Percentiles rank a stretch among this genome's conserved stretches.
Evolutionary conservation across 2,888 invertebrate species (phyloP).

Genomic region (Pollenia griseotomentosa): DNA sequence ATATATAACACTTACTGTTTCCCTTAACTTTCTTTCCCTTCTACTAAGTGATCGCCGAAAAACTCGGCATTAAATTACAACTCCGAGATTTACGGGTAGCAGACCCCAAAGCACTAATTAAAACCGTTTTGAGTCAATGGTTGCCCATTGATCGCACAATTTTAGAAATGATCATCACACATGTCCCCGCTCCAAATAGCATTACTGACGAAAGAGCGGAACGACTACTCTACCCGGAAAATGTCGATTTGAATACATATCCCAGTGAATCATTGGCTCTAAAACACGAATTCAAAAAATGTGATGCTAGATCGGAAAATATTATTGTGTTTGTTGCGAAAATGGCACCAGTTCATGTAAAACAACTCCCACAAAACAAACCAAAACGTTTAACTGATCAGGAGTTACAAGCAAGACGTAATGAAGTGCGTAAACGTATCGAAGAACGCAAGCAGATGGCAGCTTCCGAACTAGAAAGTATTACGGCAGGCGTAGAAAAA

Average conservation of each 20-base stretch:
- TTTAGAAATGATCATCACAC: conserved; percentile 91
- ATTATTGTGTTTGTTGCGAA: conserved; percentile 85
- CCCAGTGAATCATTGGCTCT: conserved; percentile 89
- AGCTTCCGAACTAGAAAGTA: conserved; percentile 75
- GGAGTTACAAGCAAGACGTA: conserved; percentile 89
- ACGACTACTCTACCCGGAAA: conserved; percentile 91
- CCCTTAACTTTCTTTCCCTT: background rate
- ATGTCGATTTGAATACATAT: conserved; percentile 88
- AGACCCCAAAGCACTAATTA: conserved; percentile 91
- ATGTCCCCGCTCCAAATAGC: conserved; percentile 92
- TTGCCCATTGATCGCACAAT: conserved; percentile 92
- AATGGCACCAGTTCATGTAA: conserved; percentile 94
- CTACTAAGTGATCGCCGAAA: conserved; percentile 86
- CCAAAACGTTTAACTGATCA: conserved; percentile 90
- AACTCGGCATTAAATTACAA: conserved; percentile 90
- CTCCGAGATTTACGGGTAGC: conserved; percentile 91
- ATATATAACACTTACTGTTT: background rate
- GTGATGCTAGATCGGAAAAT: conserved; percentile 89
- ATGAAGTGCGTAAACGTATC: conserved; percentile 88
- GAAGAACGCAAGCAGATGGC: conserved; percentile 85
- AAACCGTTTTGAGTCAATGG: conserved; percentile 95
- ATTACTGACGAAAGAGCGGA: conserved; percentile 91
- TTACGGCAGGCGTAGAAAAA: conserved; percentile 78
- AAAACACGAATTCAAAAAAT: conserved; percentile 89
- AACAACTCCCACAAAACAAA: conserved; percentile 91